Conservation (phyloP, 37 sponge, comb jelly and placozoan species). For the Dysidea cf. avara region DNA sequence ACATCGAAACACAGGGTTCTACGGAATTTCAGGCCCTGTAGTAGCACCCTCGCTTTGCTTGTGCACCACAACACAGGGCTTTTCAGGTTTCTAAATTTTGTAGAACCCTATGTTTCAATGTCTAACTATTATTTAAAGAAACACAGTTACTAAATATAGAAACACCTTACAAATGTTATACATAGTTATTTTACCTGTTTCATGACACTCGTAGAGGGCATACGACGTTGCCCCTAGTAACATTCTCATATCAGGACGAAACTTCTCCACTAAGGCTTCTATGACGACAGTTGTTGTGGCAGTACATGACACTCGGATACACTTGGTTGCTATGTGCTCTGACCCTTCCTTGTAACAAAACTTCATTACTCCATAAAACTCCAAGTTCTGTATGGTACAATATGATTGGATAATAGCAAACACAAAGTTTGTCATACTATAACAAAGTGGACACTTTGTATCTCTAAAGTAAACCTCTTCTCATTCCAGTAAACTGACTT, state of each 20-base stretch:
- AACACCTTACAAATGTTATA: neutral
- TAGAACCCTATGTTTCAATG: too few species aligned
- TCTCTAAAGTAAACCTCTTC: too few species aligned
- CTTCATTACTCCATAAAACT: conserved; percentile 84
- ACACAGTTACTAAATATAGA: too few species aligned
- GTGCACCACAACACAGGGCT: too few species aligned
- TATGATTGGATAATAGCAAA: neutral
- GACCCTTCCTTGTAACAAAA: conserved; percentile 68
- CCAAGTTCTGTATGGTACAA: conserved; percentile 45
- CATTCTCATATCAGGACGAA: conserved; percentile 84
- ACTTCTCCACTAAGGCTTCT: conserved; percentile 76
- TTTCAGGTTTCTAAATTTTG: too few species aligned
- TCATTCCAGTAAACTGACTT: too few species aligned
- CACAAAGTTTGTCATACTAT: too few species aligned
- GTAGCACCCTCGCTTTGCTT: too few species aligned
- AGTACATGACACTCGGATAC: conserved; percentile 70
- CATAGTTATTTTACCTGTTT: too few species aligned
- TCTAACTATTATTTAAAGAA: too few species aligned
- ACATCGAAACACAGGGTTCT: too few species aligned
- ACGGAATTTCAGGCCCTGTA: neutral
- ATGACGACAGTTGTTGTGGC: conserved; percentile 58
- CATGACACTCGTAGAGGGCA: conserved; percentile 73
- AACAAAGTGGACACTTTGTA: too few species aligned
- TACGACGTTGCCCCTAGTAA: conserved; percentile 45
- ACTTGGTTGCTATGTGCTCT: conserved; percentile 71